A percentile compares a stretch with the other conserved stretches of the same genome.
Conservation (phyloP, 2,888 invertebrate species). For the Zygogramma bicolorata region DNA sequence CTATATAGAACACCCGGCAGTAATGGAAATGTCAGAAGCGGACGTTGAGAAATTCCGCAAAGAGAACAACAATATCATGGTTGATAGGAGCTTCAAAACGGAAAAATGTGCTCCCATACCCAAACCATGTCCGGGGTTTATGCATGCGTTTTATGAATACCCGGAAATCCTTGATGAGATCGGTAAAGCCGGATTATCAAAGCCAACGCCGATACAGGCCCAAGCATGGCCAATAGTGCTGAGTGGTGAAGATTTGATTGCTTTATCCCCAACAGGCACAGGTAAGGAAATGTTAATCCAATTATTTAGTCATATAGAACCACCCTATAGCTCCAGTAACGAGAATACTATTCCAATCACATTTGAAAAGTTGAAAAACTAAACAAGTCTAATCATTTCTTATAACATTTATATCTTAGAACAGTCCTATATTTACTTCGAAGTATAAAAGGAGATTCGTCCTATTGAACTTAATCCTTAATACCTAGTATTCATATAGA, state of each 20-base stretch:
- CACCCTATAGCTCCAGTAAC: too few relatives aligned
- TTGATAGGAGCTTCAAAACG: constrained; percentile 73
- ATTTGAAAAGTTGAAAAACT: too few relatives aligned
- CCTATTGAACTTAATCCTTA: too few relatives aligned
- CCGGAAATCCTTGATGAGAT: constrained; percentile 89
- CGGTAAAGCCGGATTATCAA: constrained; percentile 80
- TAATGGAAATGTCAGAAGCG: constrained; percentile 74
- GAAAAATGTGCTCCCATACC: constrained; percentile 70
- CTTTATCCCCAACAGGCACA: constrained; percentile 96
- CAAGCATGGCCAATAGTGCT: constrained; percentile 96
- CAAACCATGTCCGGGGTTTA: constrained; percentile 84
- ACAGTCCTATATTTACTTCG: too few relatives aligned
- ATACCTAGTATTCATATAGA: too few relatives aligned
- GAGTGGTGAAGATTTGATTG: constrained; percentile 92
- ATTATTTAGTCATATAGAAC: neutral
- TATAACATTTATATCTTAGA: too few relatives aligned
- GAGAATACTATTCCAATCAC: too few relatives aligned
- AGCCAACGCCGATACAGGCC: constrained; percentile 91
- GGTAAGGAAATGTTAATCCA: neutral
- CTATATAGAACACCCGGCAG: constrained; percentile 81
- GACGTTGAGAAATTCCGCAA: constrained; percentile 76
- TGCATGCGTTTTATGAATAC: constrained; percentile 84
- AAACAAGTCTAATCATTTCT: too few relatives aligned
- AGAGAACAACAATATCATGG: constrained; percentile 80
- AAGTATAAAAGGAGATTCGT: too few relatives aligned